Percentiles rank a stretch among this genome's conserved stretches.
Conservation (phyloP, 53 echinoderm and acorn worm species). For the Echinarachnius parma region DNA sequence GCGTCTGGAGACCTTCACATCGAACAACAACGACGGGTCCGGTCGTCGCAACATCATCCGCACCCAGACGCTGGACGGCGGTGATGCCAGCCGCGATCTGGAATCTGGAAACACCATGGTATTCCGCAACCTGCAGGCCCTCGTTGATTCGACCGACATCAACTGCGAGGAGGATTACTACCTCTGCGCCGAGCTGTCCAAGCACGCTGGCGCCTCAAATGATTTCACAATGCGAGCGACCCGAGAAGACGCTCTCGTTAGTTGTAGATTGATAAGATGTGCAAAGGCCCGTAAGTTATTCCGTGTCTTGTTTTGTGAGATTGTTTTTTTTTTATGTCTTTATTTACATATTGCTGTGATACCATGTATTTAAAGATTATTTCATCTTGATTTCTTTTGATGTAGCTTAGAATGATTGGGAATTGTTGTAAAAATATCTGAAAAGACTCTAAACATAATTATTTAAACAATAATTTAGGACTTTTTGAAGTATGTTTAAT, state of each 20-base stretch:
- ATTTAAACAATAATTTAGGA: too few relatives aligned
- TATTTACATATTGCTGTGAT: background rate
- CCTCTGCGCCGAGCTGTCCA: constrained; percentile 61
- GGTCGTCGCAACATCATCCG: constrained; percentile 48
- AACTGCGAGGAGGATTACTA: constrained; percentile 61
- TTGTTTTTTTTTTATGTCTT: background rate
- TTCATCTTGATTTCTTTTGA: too few relatives aligned
- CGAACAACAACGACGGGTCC: constrained; percentile 54
- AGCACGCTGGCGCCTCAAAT: constrained; percentile 40
- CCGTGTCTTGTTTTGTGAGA: background rate
- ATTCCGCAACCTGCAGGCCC: constrained; percentile 70
- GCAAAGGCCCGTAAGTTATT: constrained; percentile 75
- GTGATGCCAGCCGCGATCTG: constrained; percentile 55
- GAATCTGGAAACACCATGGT: constrained; percentile 58
- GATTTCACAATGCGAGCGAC: constrained; percentile 65
- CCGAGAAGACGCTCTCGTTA: constrained; percentile 49
- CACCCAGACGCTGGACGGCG: constrained; percentile 62
- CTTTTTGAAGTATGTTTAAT: too few relatives aligned
- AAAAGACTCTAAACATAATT: too few relatives aligned
- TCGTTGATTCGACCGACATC: constrained; percentile 58
- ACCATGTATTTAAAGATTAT: too few relatives aligned
- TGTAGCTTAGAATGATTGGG: too few relatives aligned
- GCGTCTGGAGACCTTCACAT: constrained; percentile 63
- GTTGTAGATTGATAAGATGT: constrained; percentile 74
- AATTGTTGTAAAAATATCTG: too few relatives aligned